Conservation (phyloP, 2,888 invertebrate species). For the Syrphus vitripennis region DNA sequence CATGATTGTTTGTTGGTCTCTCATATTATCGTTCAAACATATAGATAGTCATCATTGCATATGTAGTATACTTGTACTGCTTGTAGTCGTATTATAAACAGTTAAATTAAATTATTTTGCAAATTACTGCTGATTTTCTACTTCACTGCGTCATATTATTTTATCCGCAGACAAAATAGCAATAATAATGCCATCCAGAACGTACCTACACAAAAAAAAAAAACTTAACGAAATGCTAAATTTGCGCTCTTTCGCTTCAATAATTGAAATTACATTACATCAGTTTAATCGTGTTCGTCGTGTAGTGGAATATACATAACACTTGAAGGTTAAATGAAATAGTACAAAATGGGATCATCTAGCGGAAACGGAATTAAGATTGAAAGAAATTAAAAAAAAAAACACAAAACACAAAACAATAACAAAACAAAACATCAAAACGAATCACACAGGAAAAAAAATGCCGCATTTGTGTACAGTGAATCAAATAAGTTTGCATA, state of each 20-base stretch:
- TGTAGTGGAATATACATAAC: background rate
- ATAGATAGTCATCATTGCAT: background rate
- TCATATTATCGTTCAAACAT: background rate
- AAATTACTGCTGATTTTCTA: conserved; percentile 67
- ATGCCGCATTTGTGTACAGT: background rate
- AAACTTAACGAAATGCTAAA: conserved; percentile 42
- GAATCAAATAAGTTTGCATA: background rate
- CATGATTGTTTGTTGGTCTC: background rate
- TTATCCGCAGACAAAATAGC: conserved; percentile 48
- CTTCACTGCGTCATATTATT: conserved; percentile 62
- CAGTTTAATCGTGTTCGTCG: conserved; percentile 53
- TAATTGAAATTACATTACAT: conserved; percentile 70
- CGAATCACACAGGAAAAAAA: conserved; percentile 6
- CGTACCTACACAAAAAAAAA: no score
- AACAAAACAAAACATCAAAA: conserved; percentile 7
- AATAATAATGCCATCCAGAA: conserved; percentile 32
- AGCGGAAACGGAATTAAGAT: conserved; percentile 59
- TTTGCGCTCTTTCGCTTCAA: conserved; percentile 62
- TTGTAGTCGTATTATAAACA: conserved; percentile 16
- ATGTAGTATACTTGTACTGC: background rate
- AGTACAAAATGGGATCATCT: conserved; percentile 58
- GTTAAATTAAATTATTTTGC: conserved; percentile 66
- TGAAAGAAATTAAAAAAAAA: conserved; percentile 4
- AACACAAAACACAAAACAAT: background rate
- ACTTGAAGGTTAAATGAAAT: conserved; percentile 62